Evolutionary conservation across 2,797 vertebrate species (phyloP).

Genomic region (Menidia menidia): DNA sequence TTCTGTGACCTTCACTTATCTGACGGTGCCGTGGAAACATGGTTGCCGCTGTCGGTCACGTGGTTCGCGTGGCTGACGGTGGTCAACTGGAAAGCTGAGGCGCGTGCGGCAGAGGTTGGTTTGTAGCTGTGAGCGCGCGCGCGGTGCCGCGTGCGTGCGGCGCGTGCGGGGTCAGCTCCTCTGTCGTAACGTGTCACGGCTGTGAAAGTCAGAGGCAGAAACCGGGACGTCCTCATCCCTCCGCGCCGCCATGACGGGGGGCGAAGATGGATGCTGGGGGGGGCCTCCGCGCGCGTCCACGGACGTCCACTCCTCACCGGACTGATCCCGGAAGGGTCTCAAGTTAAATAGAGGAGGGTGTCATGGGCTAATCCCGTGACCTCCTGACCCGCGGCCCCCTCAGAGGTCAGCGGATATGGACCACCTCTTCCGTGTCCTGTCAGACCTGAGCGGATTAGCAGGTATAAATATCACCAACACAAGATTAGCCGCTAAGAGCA

Average conservation of each 20-base stretch:
- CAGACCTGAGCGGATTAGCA: constrained; percentile 61
- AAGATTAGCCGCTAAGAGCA: constrained; percentile 49
- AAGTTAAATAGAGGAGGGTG: constrained; percentile 33
- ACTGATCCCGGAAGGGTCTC: constrained; percentile 13
- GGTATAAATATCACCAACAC: constrained; percentile 62
- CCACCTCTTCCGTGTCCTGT: constrained; percentile 18
- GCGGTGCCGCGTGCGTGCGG: too few relatives aligned
- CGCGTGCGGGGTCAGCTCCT: too few relatives aligned
- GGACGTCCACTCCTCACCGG: neutral
- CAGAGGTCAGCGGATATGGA: neutral
- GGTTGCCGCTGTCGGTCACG: constrained; percentile 65
- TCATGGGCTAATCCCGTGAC: constrained; percentile 46
- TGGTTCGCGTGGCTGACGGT: constrained; percentile 46
- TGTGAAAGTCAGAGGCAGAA: too few relatives aligned
- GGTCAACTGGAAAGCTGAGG: constrained; percentile 9
- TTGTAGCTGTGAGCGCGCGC: neutral
- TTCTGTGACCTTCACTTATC: constrained; percentile 70
- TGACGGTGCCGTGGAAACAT: constrained; percentile 34
- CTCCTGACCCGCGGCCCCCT: constrained; percentile 15
- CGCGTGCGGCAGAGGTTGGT: neutral
- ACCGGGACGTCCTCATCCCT: too few relatives aligned
- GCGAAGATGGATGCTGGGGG: too few relatives aligned
- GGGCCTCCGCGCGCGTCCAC: neutral
- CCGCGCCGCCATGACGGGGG: too few relatives aligned
- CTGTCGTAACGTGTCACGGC: too few relatives aligned